Conservation (phyloP, 1,140 invertebrate species). For the Geopemphigus sp. region DNA sequence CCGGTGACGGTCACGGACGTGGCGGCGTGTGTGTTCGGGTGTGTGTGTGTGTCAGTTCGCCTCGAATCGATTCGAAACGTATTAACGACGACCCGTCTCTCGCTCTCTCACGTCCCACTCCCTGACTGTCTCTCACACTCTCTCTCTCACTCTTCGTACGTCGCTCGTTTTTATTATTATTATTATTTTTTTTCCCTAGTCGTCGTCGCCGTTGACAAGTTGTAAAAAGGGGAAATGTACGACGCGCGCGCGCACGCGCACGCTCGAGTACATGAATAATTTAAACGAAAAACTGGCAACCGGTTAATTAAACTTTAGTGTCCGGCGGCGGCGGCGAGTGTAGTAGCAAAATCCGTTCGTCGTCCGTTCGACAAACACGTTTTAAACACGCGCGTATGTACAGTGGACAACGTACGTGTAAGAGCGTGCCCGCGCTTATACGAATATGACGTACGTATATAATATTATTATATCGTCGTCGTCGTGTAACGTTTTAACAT, state of each 20-base stretch:
- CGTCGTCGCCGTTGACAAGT: constrained; percentile 34
- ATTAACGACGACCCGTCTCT: constrained; percentile 23
- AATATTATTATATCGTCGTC: no score
- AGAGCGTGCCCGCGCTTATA: no score
- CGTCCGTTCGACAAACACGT: constrained; percentile 29
- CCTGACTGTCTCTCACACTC: no score
- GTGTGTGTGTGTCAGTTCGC: constrained; percentile 50
- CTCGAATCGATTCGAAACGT: constrained; percentile 39
- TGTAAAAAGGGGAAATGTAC: constrained; percentile 23
- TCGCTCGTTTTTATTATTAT: no score
- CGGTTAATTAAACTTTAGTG: constrained; percentile 29
- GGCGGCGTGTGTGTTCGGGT: no score
- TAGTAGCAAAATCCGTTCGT: constrained; percentile 15
- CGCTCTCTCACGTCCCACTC: no score
- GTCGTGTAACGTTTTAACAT: constrained; percentile 6
- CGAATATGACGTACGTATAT: no score
- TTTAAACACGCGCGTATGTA: not conserved
- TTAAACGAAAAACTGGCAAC: constrained; percentile 21
- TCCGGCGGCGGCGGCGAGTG: not conserved
- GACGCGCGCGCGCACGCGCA: not conserved
- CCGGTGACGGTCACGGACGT: no score
- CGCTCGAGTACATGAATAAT: not conserved
- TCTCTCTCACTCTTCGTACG: no score
- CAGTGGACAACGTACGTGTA: not conserved
- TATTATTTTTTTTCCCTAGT: no score